A percentile compares a stretch with the other conserved stretches of the same genome.
Evolutionary conservation across 2,113 vertebrate genomes (phyloP).

Genomic region (Eolophus roseicapilla): DNA sequence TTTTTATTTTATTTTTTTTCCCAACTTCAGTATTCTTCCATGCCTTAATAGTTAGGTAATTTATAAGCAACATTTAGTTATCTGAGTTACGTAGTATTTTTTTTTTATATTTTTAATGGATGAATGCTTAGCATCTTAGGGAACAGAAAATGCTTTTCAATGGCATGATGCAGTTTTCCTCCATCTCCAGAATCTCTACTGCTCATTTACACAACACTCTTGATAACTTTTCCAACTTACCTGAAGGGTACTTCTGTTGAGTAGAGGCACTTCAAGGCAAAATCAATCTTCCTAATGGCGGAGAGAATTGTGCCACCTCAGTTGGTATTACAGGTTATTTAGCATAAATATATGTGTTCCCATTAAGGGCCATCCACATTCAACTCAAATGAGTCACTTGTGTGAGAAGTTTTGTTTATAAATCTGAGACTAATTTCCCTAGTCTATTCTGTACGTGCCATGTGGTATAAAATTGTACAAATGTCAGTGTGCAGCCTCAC

Average conservation of each 20-base stretch:
- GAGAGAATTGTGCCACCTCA: slow-evolving; percentile 45
- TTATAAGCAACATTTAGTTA: background rate
- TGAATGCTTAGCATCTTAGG: background rate
- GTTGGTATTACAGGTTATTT: slow-evolving; percentile 65
- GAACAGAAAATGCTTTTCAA: background rate
- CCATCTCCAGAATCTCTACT: slow-evolving; percentile 6
- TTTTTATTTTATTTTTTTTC: fast-evolving
- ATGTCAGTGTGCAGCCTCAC: background rate
- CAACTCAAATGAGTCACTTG: slow-evolving; percentile 50
- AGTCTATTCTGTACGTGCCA: background rate
- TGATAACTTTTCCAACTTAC: slow-evolving; percentile 65
- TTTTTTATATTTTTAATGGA: background rate
- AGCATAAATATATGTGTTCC: slow-evolving; percentile 69
- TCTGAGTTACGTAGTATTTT: background rate
- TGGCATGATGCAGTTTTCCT: background rate
- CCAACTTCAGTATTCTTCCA: background rate
- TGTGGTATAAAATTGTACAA: slow-evolving; percentile 32
- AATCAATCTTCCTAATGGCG: slow-evolving; percentile 66
- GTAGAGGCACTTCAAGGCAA: slow-evolving; percentile 47
- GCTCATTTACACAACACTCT: slow-evolving; percentile 46
- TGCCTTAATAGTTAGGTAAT: background rate
- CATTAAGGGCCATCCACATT: slow-evolving; percentile 61
- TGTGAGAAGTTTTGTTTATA: slow-evolving; percentile 69
- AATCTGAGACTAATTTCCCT: slow-evolving; percentile 73
- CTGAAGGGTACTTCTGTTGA: slow-evolving; percentile 61